phyloP scores from a whole-genome alignment of 2,113 vertebrate species.

The Apistogramma diplotaenia region DNA sequence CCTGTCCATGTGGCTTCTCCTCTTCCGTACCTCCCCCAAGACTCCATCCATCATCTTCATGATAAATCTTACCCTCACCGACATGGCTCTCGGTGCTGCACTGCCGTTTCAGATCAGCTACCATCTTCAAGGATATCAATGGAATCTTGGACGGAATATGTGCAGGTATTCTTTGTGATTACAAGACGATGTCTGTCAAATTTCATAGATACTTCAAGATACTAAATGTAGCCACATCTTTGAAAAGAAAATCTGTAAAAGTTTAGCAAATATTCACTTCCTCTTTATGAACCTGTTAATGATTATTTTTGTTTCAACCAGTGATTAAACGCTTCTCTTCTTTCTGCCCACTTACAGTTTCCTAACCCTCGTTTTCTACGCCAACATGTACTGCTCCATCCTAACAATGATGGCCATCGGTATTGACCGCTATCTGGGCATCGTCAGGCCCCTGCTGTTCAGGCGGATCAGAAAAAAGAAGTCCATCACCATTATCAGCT shows the following conservation, averaged over 20 bases:
- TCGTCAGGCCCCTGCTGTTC: constrained; percentile 81
- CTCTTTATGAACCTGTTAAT: background rate
- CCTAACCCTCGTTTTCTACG: constrained; percentile 86
- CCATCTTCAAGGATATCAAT: constrained; percentile 80
- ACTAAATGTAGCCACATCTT: background rate
- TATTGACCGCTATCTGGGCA: constrained; percentile 88
- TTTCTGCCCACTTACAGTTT: constrained; percentile 32
- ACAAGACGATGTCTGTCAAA: too few relatives aligned
- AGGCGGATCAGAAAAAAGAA: constrained; percentile 70
- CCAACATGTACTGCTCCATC: constrained; percentile 94
- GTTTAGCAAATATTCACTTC: background rate
- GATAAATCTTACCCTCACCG: constrained; percentile 91
- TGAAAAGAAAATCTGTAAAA: background rate
- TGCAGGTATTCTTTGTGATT: constrained; percentile 76
- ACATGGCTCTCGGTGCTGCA: constrained; percentile 82
- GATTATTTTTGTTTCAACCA: background rate
- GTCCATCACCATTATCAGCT: constrained; percentile 74
- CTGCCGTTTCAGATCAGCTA: constrained; percentile 91
- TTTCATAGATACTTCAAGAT: background rate
- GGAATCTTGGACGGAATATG: constrained; percentile 77
- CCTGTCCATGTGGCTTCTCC: constrained; percentile 87
- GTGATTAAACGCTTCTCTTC: background rate
- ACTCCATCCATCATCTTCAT: constrained; percentile 89
- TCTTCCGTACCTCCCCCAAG: constrained; percentile 82
- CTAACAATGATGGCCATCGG: constrained; percentile 90